Evolutionary conservation across 2,113 vertebrate genomes (phyloP).

Genomic region (Arizona elegans): DNA sequence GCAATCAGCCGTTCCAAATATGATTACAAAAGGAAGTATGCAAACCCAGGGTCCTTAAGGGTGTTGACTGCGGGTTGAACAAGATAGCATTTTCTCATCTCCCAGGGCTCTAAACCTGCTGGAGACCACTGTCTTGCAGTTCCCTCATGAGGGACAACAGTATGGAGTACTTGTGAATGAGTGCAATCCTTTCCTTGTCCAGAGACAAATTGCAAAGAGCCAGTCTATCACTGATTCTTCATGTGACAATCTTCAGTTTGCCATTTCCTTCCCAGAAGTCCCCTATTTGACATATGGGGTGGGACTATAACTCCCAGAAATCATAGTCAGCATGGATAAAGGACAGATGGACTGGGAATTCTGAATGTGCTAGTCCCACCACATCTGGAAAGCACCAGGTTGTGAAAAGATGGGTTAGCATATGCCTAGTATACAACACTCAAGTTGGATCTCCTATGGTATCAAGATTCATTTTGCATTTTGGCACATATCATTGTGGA

Average conservation of each 20-base stretch:
- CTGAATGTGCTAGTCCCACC: neutral
- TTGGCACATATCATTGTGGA: neutral
- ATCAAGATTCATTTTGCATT: neutral
- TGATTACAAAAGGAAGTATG: neutral
- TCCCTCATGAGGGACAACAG: neutral
- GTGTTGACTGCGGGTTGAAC: neutral
- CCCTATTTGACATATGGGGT: neutral
- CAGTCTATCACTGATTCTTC: neutral
- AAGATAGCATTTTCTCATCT: neutral
- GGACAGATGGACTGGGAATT: neutral
- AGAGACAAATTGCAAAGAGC: neutral
- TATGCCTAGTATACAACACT: neutral
- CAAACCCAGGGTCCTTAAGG: neutral
- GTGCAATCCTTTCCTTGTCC: neutral
- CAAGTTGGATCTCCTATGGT: neutral
- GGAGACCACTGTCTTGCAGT: neutral
- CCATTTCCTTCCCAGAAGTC: neutral
- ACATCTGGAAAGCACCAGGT: neutral
- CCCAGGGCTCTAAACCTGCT: neutral
- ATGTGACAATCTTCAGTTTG: neutral
- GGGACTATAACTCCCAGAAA: neutral
- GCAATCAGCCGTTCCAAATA: neutral
- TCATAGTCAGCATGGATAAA: neutral
- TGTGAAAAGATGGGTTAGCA: neutral
- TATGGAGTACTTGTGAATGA: neutral